Evolutionary conservation across 2,888 invertebrate species (phyloP).

Genomic region (Entomobrya proxima): DNA sequence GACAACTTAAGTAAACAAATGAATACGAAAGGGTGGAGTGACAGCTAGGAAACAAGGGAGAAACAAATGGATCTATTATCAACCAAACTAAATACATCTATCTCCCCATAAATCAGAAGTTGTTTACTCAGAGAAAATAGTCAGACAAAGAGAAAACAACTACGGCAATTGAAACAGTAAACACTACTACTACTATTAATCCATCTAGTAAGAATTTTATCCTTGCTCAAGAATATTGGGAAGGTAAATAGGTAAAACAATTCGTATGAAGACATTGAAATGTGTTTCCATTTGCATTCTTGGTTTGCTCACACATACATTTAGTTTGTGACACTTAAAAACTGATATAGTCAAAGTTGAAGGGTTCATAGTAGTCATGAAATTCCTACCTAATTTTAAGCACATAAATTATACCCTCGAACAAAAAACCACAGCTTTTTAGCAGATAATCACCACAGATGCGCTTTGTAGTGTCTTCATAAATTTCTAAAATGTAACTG

Average conservation of each 20-base stretch:
- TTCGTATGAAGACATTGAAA: background rate
- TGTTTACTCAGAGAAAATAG: constrained; percentile 11
- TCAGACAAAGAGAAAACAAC: background rate
- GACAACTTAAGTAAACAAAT: constrained; percentile 56
- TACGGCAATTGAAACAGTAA: background rate
- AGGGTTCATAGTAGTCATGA: background rate
- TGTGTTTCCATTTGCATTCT: background rate
- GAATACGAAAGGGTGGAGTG: constrained; percentile 69
- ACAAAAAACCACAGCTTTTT: constrained; percentile 9
- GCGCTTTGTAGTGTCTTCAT: background rate
- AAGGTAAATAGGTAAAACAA: no score
- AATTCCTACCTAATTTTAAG: constrained; percentile 72
- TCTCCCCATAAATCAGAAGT: constrained; percentile 50
- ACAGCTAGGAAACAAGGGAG: constrained; percentile 66
- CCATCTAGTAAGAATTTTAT: background rate
- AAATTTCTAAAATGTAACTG: constrained; percentile 41
- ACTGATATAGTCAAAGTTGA: background rate
- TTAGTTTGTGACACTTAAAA: constrained; percentile 40
- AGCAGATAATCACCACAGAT: background rate
- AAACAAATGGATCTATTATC: constrained; percentile 74
- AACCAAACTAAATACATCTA: constrained; percentile 54
- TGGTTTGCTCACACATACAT: background rate
- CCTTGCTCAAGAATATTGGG: no score
- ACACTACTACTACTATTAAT: background rate
- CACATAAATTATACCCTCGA: constrained; percentile 69